Evolutionary conservation across 2,888 invertebrate genomes (phyloP), one percentile per base, ranked within the genome.

Genomic region (Leptopilina drosophilae): DNA sequence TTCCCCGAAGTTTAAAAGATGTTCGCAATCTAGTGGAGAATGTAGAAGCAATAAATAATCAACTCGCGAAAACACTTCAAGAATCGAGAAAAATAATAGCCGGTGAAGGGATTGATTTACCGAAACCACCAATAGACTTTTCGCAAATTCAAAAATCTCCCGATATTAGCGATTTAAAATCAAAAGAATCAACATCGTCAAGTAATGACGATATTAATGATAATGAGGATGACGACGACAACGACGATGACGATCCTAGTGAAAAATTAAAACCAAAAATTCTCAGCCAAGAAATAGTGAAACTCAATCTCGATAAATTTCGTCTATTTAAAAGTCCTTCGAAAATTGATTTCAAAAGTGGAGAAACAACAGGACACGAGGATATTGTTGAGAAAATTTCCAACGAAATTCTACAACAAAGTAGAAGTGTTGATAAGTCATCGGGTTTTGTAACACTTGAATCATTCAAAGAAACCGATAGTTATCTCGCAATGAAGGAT

Each of bases 401-500:
- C 0, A 87, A 88, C 40, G 91, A 91, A 82, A 89, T 91, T 81
- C 83, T 91, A 65, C 90, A 90, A 59, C 90, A 91, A 80, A 91
- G 88, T 81, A 88, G 90, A 85, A 87, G 83, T 64, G 82, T 88
- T 12, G 85, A 88, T 66, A 88, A 87, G 15, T 83, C 85, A 5
- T 64, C 62, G 49, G 62, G 73, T 15, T 33, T 56, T n/a, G 73
- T 73, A n/a, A 73, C 73, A n/a, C 11, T 73, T 14, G 73, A 73
- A 4, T 73, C 73, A 4, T 9, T 73, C 4, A 73, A 73, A n/a
- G 73, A 73, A 53, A 40, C 73, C n/a, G 73, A 73, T n/a, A 73
- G 73, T 56, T 73, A 59, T 33, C 33, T 73, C 5, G 73, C 73
- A 73, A 73, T 73, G 73, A 73, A n/a, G 14, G 56, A 73, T 0